Percentiles rank a stretch among this genome's conserved stretches.
These are phyloP conservation scores for Argynnis bischoffii DNA, from an alignment of 2,888 invertebrate genomes.

Conservation along the genomic window DNA sequence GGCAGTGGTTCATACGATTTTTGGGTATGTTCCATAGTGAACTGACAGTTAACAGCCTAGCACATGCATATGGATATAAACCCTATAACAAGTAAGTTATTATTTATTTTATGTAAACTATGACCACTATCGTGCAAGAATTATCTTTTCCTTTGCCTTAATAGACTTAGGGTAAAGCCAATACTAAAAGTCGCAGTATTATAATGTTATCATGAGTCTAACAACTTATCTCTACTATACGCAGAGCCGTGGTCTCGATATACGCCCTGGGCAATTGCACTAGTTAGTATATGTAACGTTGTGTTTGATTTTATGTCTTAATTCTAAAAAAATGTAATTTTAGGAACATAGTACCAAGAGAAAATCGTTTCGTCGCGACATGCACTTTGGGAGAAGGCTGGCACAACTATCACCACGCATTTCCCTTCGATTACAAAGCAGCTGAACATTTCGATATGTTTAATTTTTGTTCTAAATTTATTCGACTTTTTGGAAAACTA, in stretches of 20 bases:
- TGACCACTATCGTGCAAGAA: not conserved
- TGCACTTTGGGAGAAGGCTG: slow-evolving; percentile 86
- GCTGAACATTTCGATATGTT: slow-evolving; percentile 79
- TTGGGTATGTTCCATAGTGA: slow-evolving; percentile 90
- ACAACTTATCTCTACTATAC: too few species aligned
- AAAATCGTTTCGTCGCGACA: slow-evolving; percentile 84
- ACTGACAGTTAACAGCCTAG: slow-evolving; percentile 93
- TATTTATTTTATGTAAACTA: not conserved
- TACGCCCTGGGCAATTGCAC: too few species aligned
- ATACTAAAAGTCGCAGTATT: too few species aligned
- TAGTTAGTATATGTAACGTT: too few species aligned
- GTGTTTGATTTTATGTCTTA: too few species aligned
- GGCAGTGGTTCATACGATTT: slow-evolving; percentile 89
- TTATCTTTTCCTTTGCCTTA: too few species aligned
- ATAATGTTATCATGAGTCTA: too few species aligned
- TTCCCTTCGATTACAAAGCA: slow-evolving; percentile 86
- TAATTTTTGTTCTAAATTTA: slow-evolving; percentile 66
- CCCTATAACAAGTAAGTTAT: slow-evolving; percentile 72
- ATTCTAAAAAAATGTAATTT: slow-evolving; percentile 40
- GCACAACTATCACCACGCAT: slow-evolving; percentile 91
- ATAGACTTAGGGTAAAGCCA: too few species aligned
- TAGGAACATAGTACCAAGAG: slow-evolving; percentile 84
- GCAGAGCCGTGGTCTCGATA: too few species aligned
- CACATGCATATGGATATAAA: slow-evolving; percentile 87
- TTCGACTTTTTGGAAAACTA: slow-evolving; percentile 63